These are phyloP conservation scores for Engraulis encrasicolus DNA, from an alignment of 2,113 vertebrate species.

Conservation along the genomic window DNA sequence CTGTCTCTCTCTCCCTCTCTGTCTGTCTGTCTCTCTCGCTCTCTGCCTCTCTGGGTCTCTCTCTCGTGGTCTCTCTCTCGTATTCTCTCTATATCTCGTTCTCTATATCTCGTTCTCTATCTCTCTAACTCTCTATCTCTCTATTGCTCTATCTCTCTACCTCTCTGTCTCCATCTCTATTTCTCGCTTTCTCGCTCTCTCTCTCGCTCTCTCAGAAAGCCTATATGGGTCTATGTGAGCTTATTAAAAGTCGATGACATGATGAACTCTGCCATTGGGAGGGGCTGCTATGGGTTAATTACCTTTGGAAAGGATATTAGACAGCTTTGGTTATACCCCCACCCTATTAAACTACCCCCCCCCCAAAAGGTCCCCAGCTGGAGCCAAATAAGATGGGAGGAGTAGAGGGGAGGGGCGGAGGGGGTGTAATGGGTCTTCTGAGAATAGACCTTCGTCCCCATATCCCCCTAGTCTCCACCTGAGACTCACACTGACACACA, in stretches of 20 bases:
- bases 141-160: no score
- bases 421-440: neutral
- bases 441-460: neutral
- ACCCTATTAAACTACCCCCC: neutral
- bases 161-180: no score
- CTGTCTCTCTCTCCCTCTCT: no score
- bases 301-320: neutral
- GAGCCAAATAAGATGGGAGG: neutral
- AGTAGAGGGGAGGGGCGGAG: neutral
- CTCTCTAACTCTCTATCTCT: no score
- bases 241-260: neutral
- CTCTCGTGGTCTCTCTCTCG: no score
- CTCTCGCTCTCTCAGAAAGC: no score
- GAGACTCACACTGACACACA: neutral
- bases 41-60: no score
- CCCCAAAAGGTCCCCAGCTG: neutral
- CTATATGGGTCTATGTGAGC: no score
- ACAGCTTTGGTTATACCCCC: neutral
- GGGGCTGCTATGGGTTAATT: neutral
- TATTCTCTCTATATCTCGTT: no score
- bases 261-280: neutral
- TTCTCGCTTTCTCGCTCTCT: no score
- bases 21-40: no score
- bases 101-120: no score
- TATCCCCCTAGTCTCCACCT: neutral